Evolutionary conservation across 2,797 vertebrate genomes (phyloP).

Genomic region (Cryptoblepharus egeriae): DNA sequence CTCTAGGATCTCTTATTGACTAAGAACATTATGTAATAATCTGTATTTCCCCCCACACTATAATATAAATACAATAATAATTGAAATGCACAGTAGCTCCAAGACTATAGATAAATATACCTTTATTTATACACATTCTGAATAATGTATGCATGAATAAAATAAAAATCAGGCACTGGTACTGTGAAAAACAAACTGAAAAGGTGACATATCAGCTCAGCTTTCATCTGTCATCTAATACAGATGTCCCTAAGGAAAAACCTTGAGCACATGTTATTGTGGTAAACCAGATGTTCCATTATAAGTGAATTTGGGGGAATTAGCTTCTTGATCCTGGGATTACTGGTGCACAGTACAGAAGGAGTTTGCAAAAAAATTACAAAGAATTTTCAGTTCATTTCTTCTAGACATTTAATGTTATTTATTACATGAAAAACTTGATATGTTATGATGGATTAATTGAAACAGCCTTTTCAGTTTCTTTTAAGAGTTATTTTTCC

Average conservation of each 20-base stretch:
- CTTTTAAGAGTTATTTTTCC: not conserved
- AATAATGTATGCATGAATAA: not conserved
- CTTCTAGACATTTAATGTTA: conserved; percentile 4
- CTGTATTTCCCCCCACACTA: not conserved
- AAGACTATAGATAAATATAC: not conserved
- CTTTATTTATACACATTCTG: not conserved
- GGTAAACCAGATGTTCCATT: conserved; percentile 25
- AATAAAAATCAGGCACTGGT: not conserved
- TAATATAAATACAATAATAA: not conserved
- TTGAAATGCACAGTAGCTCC: not conserved
- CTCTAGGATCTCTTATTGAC: no score
- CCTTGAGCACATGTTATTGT: not conserved
- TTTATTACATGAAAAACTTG: conserved; percentile 21
- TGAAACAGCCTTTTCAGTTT: not conserved
- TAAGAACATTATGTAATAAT: not conserved
- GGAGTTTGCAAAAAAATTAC: not conserved
- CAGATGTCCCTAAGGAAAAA: conserved; percentile 2
- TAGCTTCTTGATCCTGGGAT: not conserved
- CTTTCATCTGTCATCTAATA: not conserved
- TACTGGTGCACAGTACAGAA: not conserved
- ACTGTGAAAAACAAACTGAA: not conserved
- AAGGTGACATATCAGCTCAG: not conserved
- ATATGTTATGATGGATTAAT: not conserved
- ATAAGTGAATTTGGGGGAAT: conserved; percentile 26
- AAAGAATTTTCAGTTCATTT: conserved; percentile 12